Evolutionary conservation across 92 coral and sea anemone genomes (phyloP).

Genomic region (Porites divaricata): DNA sequence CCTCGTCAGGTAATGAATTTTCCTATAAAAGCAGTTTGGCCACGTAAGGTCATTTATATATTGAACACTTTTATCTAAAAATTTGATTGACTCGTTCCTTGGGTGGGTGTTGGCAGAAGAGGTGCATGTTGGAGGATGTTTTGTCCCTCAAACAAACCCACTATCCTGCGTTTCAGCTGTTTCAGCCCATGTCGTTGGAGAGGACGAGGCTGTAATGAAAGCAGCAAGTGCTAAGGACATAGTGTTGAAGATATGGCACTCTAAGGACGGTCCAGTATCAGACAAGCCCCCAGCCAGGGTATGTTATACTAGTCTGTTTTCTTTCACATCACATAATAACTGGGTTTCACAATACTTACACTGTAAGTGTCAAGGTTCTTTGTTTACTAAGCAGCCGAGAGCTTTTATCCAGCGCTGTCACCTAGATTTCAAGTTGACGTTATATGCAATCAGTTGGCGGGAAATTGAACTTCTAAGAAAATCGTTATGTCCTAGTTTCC

Average conservation of each 20-base stretch:
- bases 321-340: too few relatives aligned
- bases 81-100: too few relatives aligned
- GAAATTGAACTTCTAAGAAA: too few relatives aligned
- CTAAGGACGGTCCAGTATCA: conserved; percentile 76
- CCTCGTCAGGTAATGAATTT: too few relatives aligned
- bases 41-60: too few relatives aligned
- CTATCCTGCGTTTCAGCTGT: conserved; percentile 62
- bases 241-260: conserved; percentile 89
- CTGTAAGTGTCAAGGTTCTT: background rate
- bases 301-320: background rate
- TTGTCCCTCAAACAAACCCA: background rate
- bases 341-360: background rate
- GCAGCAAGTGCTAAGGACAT: conserved; percentile 86
- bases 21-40: too few relatives aligned
- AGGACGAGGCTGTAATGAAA: conserved; percentile 85
- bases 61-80: too few relatives aligned
- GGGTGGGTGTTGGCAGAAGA: background rate
- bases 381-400: background rate
- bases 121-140: background rate
- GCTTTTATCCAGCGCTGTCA: too few relatives aligned
- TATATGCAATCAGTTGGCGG: too few relatives aligned
- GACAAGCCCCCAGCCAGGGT: conserved; percentile 96
- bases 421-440: too few relatives aligned
- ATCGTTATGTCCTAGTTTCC: too few relatives aligned
- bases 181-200: conserved; percentile 87